phyloP scores from a whole-genome alignment of 2,888 invertebrate species.

The Cantharis rustica region DNA sequence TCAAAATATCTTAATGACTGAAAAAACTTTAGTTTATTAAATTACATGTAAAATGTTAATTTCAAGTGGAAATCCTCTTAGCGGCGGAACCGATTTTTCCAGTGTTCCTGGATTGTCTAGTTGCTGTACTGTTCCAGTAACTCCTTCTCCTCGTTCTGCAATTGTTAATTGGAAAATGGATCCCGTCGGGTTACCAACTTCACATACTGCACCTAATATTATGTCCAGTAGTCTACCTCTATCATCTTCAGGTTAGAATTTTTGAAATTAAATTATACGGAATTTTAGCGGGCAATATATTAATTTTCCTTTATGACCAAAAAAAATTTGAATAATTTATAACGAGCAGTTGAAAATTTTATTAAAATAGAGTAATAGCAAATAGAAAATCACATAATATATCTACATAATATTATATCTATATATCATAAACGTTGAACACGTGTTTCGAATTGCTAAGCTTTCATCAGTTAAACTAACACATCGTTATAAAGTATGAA shows the following conservation, averaged over 20 bases:
- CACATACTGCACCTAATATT: conserved; percentile 59
- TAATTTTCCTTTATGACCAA: no score
- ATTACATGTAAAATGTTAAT: conserved; percentile 62
- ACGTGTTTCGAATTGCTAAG: not conserved
- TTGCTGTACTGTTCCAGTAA: conserved; percentile 60
- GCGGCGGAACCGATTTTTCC: conserved; percentile 58
- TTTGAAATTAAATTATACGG: not conserved
- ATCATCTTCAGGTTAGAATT: conserved; percentile 61
- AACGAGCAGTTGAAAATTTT: not conserved
- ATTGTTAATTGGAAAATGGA: conserved; percentile 66
- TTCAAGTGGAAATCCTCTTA: conserved; percentile 65
- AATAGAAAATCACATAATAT: not conserved
- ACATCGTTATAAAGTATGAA: not conserved
- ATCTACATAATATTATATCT: not conserved
- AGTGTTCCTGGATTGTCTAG: conserved; percentile 52
- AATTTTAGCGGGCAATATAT: not conserved
- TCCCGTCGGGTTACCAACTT: conserved; percentile 61
- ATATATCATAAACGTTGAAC: not conserved
- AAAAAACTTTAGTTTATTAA: not conserved
- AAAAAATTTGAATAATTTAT: no score
- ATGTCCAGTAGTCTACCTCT: conserved; percentile 59
- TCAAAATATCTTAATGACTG: not conserved
- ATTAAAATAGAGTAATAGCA: not conserved
- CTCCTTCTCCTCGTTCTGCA: conserved; percentile 57
- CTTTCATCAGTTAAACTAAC: not conserved